phyloP scores from a whole-genome alignment of 2,888 invertebrate species.

The Sisyra terminalis region DNA sequence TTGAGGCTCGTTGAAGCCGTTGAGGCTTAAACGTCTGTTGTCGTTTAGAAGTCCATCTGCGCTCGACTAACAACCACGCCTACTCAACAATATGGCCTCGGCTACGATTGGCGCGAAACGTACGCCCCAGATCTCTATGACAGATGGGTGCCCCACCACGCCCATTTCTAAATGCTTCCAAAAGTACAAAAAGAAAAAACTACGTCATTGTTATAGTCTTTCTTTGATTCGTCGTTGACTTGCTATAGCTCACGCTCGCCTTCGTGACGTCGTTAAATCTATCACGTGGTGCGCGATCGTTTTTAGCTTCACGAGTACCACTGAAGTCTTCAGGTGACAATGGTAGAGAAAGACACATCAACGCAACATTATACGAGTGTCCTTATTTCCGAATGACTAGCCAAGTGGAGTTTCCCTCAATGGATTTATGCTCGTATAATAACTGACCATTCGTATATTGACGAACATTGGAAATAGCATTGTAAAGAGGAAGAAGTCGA shows the following conservation, averaged over 20 bases:
- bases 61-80: slow-evolving; percentile 29
- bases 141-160: slow-evolving; percentile 23
- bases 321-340: too few species aligned
- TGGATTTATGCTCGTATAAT: too few species aligned
- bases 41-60: too few species aligned
- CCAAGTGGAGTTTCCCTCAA: too few species aligned
- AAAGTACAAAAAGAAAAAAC: neutral
- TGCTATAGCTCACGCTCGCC: neutral
- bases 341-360: too few species aligned
- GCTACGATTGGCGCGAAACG: slow-evolving; percentile 35
- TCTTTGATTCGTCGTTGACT: slow-evolving; percentile 5
- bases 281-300: slow-evolving; percentile 3
- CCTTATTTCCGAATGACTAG: too few species aligned
- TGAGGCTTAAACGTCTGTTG: too few species aligned
- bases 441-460: too few species aligned
- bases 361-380: too few species aligned
- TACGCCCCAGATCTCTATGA: slow-evolving; percentile 24
- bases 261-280: slow-evolving; percentile 4
- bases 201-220: neutral
- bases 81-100: slow-evolving; percentile 47
- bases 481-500: too few species aligned
- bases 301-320: neutral
- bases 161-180: slow-evolving; percentile 12
- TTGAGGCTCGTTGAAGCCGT: too few species aligned
- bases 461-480: too few species aligned